Evolutionary conservation across 2,888 invertebrate genomes (phyloP).

Genomic region (Coleophora flavipennella): DNA sequence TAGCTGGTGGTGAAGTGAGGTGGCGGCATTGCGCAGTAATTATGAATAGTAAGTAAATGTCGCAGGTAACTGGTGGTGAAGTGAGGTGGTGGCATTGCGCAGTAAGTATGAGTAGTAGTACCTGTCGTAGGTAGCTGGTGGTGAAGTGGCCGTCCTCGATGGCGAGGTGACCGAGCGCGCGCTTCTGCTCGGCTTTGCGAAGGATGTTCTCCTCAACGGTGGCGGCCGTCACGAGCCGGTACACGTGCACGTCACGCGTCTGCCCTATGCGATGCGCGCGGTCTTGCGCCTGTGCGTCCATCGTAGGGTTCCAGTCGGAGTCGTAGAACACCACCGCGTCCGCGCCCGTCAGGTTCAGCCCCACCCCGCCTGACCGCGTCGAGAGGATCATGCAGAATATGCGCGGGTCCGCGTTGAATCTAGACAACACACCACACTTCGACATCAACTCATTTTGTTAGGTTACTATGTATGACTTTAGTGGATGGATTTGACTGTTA

Average conservation of each 20-base stretch:
- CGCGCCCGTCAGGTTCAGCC: slow-evolving; percentile 98
- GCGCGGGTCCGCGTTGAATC: slow-evolving; percentile 92
- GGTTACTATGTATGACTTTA: too few relatives aligned
- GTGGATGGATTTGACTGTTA: too few relatives aligned
- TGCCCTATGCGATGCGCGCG: slow-evolving; percentile 99
- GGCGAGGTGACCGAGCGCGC: slow-evolving; percentile 94
- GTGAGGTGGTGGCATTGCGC: neutral
- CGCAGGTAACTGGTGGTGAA: slow-evolving; percentile 95
- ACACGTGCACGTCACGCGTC: slow-evolving; percentile 98
- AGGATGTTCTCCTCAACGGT: slow-evolving; percentile 99
- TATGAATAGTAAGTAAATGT: slow-evolving; percentile 57
- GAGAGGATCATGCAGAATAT: slow-evolving; percentile 98
- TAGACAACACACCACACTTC: too few relatives aligned
- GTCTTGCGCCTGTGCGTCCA: slow-evolving; percentile 97
- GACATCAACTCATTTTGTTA: too few relatives aligned
- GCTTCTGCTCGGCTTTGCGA: slow-evolving; percentile 98
- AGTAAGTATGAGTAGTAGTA: slow-evolving; percentile 23
- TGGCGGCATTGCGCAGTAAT: neutral
- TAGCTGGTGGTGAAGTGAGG: slow-evolving; percentile 98
- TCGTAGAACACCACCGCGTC: slow-evolving; percentile 99
- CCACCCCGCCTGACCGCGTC: slow-evolving; percentile 97
- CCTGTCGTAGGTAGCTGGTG: slow-evolving; percentile 91
- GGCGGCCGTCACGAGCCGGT: slow-evolving; percentile 95
- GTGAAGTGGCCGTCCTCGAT: slow-evolving; percentile 99
- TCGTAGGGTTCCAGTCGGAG: slow-evolving; percentile 99